Evolutionary conservation across 2,797 vertebrate genomes (phyloP).

Genomic region (Mormyrus hasselquistii): DNA sequence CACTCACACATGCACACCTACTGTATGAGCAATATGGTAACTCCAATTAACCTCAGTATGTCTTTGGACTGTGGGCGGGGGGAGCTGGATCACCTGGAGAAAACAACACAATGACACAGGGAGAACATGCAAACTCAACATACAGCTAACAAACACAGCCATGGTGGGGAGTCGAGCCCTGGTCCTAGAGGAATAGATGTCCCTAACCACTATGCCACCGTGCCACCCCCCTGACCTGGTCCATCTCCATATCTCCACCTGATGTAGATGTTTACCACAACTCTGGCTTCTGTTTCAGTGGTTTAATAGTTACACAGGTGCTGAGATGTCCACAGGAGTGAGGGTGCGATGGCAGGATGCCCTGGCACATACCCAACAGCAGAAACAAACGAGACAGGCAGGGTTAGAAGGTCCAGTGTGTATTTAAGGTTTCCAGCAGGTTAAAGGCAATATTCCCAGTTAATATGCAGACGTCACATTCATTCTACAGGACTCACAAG

Average conservation of each 20-base stretch:
- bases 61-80: not conserved
- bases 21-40: not conserved
- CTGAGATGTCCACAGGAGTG: not conserved
- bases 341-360: not conserved
- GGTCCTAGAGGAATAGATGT: not conserved
- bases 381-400: not conserved
- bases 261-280: not conserved
- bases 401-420: constrained; percentile 60
- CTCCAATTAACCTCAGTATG: not conserved
- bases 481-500: constrained; percentile 51
- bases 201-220: not conserved
- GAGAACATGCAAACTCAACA: not conserved
- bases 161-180: not conserved
- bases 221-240: not conserved
- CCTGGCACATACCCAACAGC: not conserved
- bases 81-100: not conserved
- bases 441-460: constrained; percentile 56
- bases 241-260: not conserved
- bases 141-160: not conserved
- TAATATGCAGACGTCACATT: constrained; percentile 44
- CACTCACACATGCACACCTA: not conserved
- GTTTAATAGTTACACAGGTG: not conserved
- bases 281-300: not conserved
- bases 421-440: constrained; percentile 60
- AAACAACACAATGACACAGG: not conserved